Conservation (phyloP, 2,797 vertebrate species). For the Ceryle rudis region DNA sequence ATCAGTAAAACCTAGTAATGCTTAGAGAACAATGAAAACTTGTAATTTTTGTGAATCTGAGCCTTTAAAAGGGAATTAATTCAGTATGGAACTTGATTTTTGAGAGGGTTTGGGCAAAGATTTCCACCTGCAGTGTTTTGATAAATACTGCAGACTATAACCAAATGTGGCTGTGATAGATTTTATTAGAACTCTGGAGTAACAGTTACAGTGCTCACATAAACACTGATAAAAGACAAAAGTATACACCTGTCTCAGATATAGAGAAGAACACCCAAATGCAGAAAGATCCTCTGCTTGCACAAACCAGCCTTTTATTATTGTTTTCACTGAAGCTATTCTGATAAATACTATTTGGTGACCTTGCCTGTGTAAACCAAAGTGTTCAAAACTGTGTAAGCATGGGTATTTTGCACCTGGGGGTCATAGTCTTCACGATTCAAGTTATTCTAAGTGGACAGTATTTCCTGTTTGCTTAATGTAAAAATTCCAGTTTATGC, state of each 20-base stretch:
- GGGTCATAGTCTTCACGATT: neutral
- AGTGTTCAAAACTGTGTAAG: neutral
- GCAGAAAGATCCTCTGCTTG: neutral
- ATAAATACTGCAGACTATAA: conserved; percentile 75
- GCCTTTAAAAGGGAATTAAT: conserved; percentile 2
- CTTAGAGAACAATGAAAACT: conserved; percentile 2
- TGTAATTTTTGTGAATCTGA: conserved; percentile 11
- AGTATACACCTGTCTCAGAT: conserved; percentile 15
- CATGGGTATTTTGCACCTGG: neutral
- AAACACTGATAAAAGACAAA: conserved; percentile 40
- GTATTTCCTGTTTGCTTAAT: neutral
- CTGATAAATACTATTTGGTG: neutral
- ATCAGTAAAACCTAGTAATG: conserved; percentile 5
- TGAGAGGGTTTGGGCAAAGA: conserved; percentile 47
- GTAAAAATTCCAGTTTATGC: neutral
- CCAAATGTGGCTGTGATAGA: conserved; percentile 60
- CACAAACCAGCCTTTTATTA: neutral
- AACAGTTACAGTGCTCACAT: conserved; percentile 40
- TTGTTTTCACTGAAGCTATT: neutral
- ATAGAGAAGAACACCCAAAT: neutral
- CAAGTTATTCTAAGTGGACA: neutral
- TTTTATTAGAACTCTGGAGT: conserved; percentile 52
- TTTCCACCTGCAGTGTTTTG: conserved; percentile 68
- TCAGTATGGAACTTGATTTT: conserved; percentile 43
- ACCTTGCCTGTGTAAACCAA: neutral